Percentiles rank a stretch among this genome's conserved stretches.
Conservation (phyloP, 2,113 vertebrate genomes). For the Panurus biarmicus region DNA sequence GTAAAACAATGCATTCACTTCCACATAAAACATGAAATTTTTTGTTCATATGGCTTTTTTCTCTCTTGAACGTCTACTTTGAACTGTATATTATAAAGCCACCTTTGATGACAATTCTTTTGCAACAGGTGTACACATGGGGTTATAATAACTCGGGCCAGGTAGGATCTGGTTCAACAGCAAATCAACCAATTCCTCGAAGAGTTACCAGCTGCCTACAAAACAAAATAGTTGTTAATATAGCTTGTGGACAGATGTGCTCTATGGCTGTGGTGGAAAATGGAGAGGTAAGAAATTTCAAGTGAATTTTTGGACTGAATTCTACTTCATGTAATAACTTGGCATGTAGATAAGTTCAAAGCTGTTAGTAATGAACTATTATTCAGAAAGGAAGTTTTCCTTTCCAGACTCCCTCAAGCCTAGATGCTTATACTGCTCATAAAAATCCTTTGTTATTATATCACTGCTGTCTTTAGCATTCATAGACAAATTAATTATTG, state of each 20-base stretch:
- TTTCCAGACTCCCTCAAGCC: background rate
- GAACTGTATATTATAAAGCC: background rate
- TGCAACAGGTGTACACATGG: slow-evolving; percentile 89
- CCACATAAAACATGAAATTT: background rate
- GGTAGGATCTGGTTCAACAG: slow-evolving; percentile 94
- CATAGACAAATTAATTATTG: background rate
- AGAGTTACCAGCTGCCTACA: slow-evolving; percentile 93
- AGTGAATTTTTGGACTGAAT: background rate
- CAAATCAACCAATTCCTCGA: slow-evolving; percentile 92
- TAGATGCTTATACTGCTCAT: background rate
- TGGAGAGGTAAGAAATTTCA: slow-evolving; percentile 81
- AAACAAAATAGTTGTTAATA: slow-evolving; percentile 86
- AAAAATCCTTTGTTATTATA: background rate
- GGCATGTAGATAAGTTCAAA: background rate
- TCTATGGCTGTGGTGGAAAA: slow-evolving; percentile 95
- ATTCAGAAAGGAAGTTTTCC: background rate
- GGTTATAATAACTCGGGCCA: slow-evolving; percentile 98
- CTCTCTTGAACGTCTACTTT: background rate
- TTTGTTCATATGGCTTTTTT: background rate
- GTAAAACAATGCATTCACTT: background rate
- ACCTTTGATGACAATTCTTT: background rate
- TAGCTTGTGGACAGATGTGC: slow-evolving; percentile 96
- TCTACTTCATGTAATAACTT: background rate
- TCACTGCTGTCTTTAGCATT: background rate
- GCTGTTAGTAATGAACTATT: background rate